Base-by-base conservation (phyloP, 2,797 vertebrate species). In the Thalassophryne amazonica region DNA sequence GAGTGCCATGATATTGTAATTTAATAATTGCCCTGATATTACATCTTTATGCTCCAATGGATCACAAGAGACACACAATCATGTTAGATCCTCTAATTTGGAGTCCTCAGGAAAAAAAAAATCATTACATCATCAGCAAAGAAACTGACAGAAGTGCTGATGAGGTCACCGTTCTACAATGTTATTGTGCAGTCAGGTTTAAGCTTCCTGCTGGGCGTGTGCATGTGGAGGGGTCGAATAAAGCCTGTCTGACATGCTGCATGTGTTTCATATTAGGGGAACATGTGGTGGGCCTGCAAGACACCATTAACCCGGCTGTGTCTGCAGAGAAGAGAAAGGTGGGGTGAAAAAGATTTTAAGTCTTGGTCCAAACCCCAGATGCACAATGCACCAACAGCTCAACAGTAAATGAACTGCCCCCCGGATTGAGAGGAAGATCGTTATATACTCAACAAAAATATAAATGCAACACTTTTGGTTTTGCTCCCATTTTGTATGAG, bases 181-280 rank as follows among this genome's bases (percentile, higher is more conserved):
- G 56, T 60, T 33, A 31, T 28, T 51, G 62, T 57, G 57, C 52
- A 68, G 52, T 47, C 50, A 46, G 58, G 57, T 54, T 56, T 38
- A 20, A 19, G 35, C 43, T 46, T 60, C 52, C 63, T 38, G 62
- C 62, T 59, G 43, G 39, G 31, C 52, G 17, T 1, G 20, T 14
- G 10, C 14, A 24, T 17, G 39, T 25, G 18, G n/a, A 7, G 24
- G 14, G 14, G 46, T 19, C 14, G 40, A 15, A 21, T 4, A 40
- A 20, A 30, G 32, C 3, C 46, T 16, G 41, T 34, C 42, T 24
- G 29, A 46, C 46, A 50, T 39, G 22, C 43, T 35, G 57, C 82
- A 89, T 83, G 47, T 87, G 76, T 76, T 89, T 90, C 20, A 27
- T 28, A 57, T 83, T 85, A 85, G 73, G 66, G 71, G 73, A 73